Conservation (phyloP, 1,140 invertebrate species). For the Anoplolepis gracilipes region DNA sequence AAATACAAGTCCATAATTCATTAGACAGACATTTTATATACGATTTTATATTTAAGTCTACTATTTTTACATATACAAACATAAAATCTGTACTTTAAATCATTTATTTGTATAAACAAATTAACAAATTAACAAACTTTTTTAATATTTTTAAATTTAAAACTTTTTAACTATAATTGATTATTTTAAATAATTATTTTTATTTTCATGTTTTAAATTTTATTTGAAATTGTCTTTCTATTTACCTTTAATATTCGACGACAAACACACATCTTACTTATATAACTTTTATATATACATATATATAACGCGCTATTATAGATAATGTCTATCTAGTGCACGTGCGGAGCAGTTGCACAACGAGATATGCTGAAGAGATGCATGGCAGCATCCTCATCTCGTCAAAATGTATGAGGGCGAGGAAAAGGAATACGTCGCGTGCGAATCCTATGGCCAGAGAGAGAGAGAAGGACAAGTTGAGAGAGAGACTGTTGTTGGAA, state of each 20-base stretch:
- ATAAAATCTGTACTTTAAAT: too few relatives aligned
- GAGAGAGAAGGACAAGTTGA: slow-evolving; percentile 62
- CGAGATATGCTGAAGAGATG: slow-evolving; percentile 11
- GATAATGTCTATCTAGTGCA: neutral
- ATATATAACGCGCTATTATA: neutral
- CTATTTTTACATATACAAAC: too few relatives aligned
- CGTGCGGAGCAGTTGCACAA: neutral
- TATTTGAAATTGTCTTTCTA: neutral
- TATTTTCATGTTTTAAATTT: neutral
- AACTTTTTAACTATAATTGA: neutral
- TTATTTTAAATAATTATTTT: neutral
- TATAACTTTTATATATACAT: neutral
- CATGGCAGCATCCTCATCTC: slow-evolving; percentile 6
- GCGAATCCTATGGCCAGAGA: slow-evolving; percentile 22
- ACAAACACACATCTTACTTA: neutral
- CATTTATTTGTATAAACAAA: too few relatives aligned
- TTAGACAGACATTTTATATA: too few relatives aligned
- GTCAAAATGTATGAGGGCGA: neutral
- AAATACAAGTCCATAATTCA: too few relatives aligned
- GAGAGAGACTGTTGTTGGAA: slow-evolving; percentile 28
- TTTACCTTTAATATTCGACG: neutral
- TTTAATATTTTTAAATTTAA: too few relatives aligned
- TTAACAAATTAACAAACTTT: too few relatives aligned
- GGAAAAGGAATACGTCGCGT: slow-evolving; percentile 15
- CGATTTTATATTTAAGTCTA: too few relatives aligned